Percentiles rank a stretch among this genome's conserved stretches.
These are phyloP conservation scores for Phasianus colchicus DNA, from an alignment of 2,113 vertebrate genomes.

Conservation along the genomic window DNA sequence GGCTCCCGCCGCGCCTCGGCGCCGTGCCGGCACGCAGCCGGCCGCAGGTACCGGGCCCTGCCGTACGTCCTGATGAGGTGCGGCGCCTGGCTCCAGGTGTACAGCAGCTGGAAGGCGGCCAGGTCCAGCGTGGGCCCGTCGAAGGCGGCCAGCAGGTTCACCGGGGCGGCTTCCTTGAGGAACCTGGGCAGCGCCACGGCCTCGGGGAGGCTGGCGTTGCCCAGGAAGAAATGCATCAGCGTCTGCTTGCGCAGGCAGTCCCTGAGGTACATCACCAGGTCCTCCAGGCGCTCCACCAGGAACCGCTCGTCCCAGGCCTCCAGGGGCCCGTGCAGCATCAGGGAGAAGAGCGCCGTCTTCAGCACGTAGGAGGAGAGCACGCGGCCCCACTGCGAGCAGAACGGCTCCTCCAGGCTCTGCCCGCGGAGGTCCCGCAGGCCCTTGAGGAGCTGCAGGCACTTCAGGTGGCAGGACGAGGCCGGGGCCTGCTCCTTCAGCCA, in stretches of 20 bases:
- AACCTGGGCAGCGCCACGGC: constrained; percentile 80
- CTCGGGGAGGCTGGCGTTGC: constrained; percentile 71
- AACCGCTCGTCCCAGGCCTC: constrained; percentile 81
- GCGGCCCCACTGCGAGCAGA: constrained; percentile 76
- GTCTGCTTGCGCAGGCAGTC: constrained; percentile 76
- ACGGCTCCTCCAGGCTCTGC: constrained; percentile 75
- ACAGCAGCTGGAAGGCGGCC: constrained; percentile 74
- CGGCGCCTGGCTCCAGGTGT: constrained; percentile 83
- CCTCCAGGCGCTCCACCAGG: constrained; percentile 81
- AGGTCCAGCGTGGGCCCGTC: constrained; percentile 74
- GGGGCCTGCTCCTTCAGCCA: constrained; percentile 83
- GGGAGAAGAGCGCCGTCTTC: constrained; percentile 82
- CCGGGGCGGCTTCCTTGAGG: constrained; percentile 75
- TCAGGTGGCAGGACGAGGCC: constrained; percentile 85
- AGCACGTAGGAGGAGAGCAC: constrained; percentile 85
- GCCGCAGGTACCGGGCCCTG: constrained; percentile 57
- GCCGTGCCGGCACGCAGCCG: neutral
- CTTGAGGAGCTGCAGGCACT: constrained; percentile 88
- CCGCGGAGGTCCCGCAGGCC: constrained; percentile 83
- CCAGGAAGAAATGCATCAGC: constrained; percentile 85
- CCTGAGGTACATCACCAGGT: constrained; percentile 80
- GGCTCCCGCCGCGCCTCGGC: neutral
- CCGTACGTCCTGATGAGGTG: constrained; percentile 79
- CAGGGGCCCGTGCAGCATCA: constrained; percentile 75
- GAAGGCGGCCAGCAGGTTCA: constrained; percentile 81